Evolutionary conservation across 35 echinoderm and acorn worm genomes (phyloP).

Genomic region (Eucidaris tribuloides): DNA sequence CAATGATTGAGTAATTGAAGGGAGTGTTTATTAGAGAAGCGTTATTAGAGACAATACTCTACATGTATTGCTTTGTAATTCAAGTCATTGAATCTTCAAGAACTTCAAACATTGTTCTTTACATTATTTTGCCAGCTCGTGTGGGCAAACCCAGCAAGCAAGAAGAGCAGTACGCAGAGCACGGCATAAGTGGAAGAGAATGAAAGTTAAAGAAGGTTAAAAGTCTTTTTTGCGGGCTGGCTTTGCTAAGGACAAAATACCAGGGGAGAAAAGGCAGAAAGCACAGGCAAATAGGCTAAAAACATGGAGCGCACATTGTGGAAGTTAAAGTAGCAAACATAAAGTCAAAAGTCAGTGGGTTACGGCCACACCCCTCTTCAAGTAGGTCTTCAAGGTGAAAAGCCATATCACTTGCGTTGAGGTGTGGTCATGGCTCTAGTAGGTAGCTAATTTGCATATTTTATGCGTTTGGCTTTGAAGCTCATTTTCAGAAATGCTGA

Average conservation of each 20-base stretch:
- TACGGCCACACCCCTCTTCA: slow-evolving; percentile 1
- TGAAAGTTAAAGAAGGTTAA: slow-evolving; percentile 2
- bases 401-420: neutral
- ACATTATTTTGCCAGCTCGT: neutral
- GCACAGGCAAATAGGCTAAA: slow-evolving; percentile 11
- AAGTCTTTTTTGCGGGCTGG: slow-evolving; percentile 8
- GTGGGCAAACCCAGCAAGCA: neutral
- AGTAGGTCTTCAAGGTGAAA: neutral
- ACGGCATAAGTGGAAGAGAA: slow-evolving; percentile 23
- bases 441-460: neutral
- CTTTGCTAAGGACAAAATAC: slow-evolving; percentile 35
- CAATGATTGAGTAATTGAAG: neutral
- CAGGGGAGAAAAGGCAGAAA: slow-evolving; percentile 3
- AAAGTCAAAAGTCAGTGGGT: slow-evolving; percentile 31
- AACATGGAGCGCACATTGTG: neutral
- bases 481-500: neutral
- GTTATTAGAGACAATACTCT: no score
- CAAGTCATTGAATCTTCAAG: neutral
- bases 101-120: neutral
- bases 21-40: no score
- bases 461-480: no score
- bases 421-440: neutral
- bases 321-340: slow-evolving; percentile 19
- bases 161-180: slow-evolving; percentile 2
- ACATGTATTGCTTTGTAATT: neutral